Base-by-base conservation (phyloP, 2,888 invertebrate genomes). In the Drosophila mulleri region DNA sequence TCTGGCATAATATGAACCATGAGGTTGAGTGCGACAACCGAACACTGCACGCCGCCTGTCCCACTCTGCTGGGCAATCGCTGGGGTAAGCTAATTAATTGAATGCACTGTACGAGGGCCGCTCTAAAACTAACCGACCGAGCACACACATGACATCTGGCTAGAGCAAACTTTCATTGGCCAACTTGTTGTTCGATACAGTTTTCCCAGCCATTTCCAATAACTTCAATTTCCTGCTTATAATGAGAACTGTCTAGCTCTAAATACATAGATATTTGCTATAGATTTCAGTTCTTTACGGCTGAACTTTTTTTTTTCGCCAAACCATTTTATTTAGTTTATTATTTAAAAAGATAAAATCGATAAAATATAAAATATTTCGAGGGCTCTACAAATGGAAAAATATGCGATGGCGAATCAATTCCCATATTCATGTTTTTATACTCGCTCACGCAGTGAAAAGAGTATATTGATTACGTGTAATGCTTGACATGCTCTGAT, bases 11-110 rank as follows among this genome's bases (percentile, higher is more conserved):
- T 42, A 20, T 57, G 42, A 26, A 70, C 42, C 60, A 56, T 16
- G 45, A 41, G 1, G 68, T 52, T 12, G 53, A 68, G 0, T 72
- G 72, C 56, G 78, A 82, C 58, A 11, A 18, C 7, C 67, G 69
- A 2, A 39, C 57, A 20, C 18, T 69, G 47, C 80, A 69, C 59
- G 76, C 67, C 32, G 71, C 68, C 39, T 80, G 82, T n/a, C 82
- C 82, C 1, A 56, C 63, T 14, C 61, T 82, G 3, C 68, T 72
- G 44, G 83, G 83, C 53, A 62, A 47, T 5, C 78, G 65, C 6
- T 78, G 75, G 72, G 64, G 78, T 80, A 64, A 42, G 60, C 45
- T 2, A 3, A 3, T 41, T 42, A 39, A 32, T 53, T 16, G 1
- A 50, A 26, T 37, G 29, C 29, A 18, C 11, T 0, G n/a, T 41